phyloP scores from a whole-genome alignment of 30 jellyfish, hydroid and myxozoan genomes.

The Aurelia sp. region DNA sequence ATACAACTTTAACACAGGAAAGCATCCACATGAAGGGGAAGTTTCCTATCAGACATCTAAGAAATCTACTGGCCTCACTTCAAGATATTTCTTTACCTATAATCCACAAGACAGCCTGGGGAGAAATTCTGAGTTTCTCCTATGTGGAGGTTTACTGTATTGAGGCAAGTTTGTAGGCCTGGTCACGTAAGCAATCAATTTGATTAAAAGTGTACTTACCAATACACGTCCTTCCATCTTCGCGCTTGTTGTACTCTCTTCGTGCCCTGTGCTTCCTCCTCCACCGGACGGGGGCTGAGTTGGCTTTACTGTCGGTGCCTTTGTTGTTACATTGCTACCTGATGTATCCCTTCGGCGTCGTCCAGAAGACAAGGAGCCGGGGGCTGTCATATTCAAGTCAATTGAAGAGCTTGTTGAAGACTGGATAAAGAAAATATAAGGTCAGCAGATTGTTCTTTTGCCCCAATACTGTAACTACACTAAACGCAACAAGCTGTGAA shows the following conservation, averaged over 20 bases:
- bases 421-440: not conserved
- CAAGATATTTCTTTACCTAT: no score
- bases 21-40: no score
- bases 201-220: slow-evolving; percentile 31
- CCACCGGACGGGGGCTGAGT: slow-evolving; percentile 5
- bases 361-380: not conserved
- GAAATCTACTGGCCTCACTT: no score
- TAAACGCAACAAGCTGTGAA: no score
- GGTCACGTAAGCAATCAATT: no score
- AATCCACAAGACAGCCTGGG: not conserved
- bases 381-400: slow-evolving; percentile 15
- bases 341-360: slow-evolving; percentile 55
- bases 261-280: slow-evolving; percentile 4
- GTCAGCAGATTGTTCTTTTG: no score
- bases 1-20: no score
- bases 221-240: slow-evolving; percentile 62
- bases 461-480: no score
- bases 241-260: not conserved
- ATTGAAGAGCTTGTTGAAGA: slow-evolving; percentile 23
- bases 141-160: not conserved
- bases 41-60: no score
- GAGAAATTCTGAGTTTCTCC: not conserved
- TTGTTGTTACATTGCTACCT: slow-evolving; percentile 20
- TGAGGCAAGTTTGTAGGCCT: no score
- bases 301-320: slow-evolving; percentile 12